Evolutionary conservation across 2,888 invertebrate genomes (phyloP), one percentile per base, ranked within the genome.

Genomic region (Drosophila imparisetae): DNA sequence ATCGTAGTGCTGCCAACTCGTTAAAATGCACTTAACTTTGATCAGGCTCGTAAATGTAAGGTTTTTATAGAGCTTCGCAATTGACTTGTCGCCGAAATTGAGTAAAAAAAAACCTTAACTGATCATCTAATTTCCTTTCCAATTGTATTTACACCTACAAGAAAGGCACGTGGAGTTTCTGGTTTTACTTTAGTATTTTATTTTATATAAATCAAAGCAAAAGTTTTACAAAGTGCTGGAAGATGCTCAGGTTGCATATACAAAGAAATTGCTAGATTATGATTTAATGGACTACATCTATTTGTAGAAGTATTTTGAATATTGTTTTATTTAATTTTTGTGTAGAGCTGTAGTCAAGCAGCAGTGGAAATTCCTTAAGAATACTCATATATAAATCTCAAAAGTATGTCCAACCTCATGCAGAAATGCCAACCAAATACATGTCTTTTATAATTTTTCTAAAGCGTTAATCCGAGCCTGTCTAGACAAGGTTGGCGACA

Each of bases 401-500:
- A 24, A 30, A 27, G n/a, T 8, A 50, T 42, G 18, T 36, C 13
- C 34, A 50, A 34, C 27, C 18, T 7, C 42, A 18, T 18, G 40
- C 24, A 54, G 30, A 24, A 61, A 34, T 49, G 62, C 49, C 30
- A 42, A 27, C 40, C 53, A 42, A 40, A 54, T 69, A 34, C n/a
- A 15, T 27, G 29, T 62, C 36, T 45, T 29, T 60, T n/a, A 36
- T 27, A n/a, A 34, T 54, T 64, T 36, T 57, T 54, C 29, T 10
- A 50, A 53, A 55, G 55, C 63, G 42, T 70, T 71, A 76, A 76
- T 79, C 80, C 66, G 63, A 59, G 61, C 53, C 64, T 62, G 83
- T 83, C 86, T 88, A 83, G 83, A 84, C 86, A 66, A 59, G 59
- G 81, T 61, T 55, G 88, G 57, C 86, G 78, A 63, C 80, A 67